Percentiles rank a stretch among this genome's conserved stretches.
Evolutionary conservation across 2,888 invertebrate genomes (phyloP).

Genomic region (Heliconius cydno): DNA sequence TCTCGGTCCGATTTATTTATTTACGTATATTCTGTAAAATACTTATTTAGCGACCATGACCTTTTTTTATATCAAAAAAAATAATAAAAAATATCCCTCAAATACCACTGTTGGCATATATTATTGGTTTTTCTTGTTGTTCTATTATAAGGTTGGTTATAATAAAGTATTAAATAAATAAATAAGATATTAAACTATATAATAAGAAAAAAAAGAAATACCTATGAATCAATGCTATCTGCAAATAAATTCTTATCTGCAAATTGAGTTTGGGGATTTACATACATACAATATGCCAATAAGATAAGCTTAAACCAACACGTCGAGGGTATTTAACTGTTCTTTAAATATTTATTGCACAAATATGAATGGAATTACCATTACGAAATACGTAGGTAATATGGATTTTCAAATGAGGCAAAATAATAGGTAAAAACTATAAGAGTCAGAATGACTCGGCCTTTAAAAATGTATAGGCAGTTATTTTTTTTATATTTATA

Average conservation of each 20-base stretch:
- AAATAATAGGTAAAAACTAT: background rate
- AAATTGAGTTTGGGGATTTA: background rate
- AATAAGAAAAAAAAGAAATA: too few relatives aligned
- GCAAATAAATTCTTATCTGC: background rate
- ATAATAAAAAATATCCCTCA: too few relatives aligned
- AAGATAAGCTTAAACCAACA: background rate
- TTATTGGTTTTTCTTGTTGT: too few relatives aligned
- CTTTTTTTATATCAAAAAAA: too few relatives aligned
- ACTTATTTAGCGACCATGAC: too few relatives aligned
- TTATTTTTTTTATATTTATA: background rate
- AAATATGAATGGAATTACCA: conserved; percentile 1
- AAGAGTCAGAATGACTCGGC: conserved; percentile 3
- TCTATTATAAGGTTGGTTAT: too few relatives aligned
- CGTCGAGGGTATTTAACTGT: background rate
- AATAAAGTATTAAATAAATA: too few relatives aligned
- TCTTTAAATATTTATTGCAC: background rate
- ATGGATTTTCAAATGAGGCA: conserved; percentile 9
- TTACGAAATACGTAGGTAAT: background rate
- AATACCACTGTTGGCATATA: too few relatives aligned
- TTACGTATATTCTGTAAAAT: too few relatives aligned
- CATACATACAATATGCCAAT: background rate
- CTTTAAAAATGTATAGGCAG: background rate
- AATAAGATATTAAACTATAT: too few relatives aligned
- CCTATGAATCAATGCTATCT: too few relatives aligned
- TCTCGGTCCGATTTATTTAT: too few relatives aligned